A percentile compares a stretch with the other conserved stretches of the same genome.
Evolutionary conservation across 2,888 invertebrate genomes (phyloP).

Genomic region (Cremastobaeus sp.): DNA sequence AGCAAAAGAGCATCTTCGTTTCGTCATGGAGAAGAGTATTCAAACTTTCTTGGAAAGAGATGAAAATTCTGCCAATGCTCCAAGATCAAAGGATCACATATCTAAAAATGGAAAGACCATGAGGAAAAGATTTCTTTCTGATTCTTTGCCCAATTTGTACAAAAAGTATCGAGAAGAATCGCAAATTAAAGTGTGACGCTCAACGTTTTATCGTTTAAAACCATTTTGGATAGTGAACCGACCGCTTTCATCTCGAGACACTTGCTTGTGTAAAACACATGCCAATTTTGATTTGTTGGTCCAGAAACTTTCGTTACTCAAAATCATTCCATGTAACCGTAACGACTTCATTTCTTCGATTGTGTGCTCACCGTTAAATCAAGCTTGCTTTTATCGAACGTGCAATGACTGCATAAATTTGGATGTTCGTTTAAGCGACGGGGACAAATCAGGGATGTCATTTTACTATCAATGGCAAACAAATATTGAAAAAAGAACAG

Average conservation of each 20-base stretch:
- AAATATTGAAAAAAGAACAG: conserved; percentile 17
- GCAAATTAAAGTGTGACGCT: conserved; percentile 28
- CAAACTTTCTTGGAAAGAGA: conserved; percentile 19
- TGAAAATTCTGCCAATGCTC: conserved; percentile 36
- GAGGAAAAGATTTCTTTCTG: conserved; percentile 43
- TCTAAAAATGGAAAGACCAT: conserved; percentile 23
- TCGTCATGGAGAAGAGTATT: conserved; percentile 8
- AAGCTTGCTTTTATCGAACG: conserved; percentile 19
- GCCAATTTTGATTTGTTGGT: conserved; percentile 37
- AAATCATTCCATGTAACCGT: conserved; percentile 14
- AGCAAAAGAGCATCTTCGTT: conserved; percentile 2
- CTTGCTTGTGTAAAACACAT: conserved; percentile 23
- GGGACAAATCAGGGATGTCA: not conserved
- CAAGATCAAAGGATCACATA: conserved; percentile 37
- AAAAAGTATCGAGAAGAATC: conserved; percentile 32
- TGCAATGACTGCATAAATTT: conserved; percentile 21
- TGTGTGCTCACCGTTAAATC: conserved; percentile 8
- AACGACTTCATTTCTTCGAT: conserved; percentile 25
- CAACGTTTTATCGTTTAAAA: conserved; percentile 42
- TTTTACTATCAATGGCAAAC: conserved; percentile 42
- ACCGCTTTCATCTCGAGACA: conserved; percentile 40
- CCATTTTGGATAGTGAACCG: conserved; percentile 49
- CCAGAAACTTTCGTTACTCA: conserved; percentile 19
- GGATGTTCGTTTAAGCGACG: not conserved
- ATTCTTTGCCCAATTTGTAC: conserved; percentile 48